phyloP scores from a whole-genome alignment of 2,113 vertebrate genomes.

The Silurus glanis region DNA sequence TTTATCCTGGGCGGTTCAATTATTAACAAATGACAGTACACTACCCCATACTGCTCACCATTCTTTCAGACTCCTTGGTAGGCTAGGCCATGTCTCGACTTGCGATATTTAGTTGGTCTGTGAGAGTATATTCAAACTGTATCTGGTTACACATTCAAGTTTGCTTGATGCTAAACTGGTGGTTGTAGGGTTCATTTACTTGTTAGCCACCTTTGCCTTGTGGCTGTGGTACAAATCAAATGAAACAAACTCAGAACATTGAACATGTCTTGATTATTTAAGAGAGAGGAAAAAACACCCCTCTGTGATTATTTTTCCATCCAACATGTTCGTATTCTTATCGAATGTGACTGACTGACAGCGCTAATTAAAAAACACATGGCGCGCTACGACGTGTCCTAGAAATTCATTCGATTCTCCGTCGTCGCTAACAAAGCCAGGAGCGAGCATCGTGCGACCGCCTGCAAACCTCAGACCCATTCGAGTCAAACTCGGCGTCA shows the following conservation, averaged over 20 bases:
- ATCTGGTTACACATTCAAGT: not conserved
- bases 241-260: not conserved
- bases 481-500: constrained; percentile 15
- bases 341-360: not conserved
- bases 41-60: no score
- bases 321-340: not conserved
- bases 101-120: no score
- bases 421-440: not conserved
- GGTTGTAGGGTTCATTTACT: not conserved
- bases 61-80: no score
- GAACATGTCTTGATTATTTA: no score
- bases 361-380: not conserved
- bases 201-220: not conserved
- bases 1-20: no score
- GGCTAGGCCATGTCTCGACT: no score
- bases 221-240: not conserved
- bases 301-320: not conserved
- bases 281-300: no score
- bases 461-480: constrained; percentile 26
- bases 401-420: not conserved
- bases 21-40: no score
- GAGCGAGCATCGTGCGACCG: not conserved
- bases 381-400: not conserved
- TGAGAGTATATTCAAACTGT: no score
- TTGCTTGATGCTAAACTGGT: not conserved